Evolutionary conservation across 1,140 invertebrate genomes (phyloP).

Genomic region (Conopomorpha cramerella): DNA sequence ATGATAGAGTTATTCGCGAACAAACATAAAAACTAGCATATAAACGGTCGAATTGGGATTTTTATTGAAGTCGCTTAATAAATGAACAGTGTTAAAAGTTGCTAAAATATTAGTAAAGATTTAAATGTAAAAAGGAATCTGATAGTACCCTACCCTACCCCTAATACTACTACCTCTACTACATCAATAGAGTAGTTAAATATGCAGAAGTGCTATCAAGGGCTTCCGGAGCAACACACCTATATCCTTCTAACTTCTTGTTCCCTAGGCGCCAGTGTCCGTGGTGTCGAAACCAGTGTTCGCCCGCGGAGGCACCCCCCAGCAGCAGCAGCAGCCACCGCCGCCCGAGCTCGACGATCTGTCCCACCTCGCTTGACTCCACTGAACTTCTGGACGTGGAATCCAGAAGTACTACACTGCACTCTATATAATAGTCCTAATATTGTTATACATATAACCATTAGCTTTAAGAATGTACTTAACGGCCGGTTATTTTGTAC

Average conservation of each 20-base stretch:
- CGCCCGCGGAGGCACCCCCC: constrained; percentile 26
- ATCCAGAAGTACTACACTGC: no score
- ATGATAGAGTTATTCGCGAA: no score
- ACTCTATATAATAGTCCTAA: no score
- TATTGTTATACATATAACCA: no score
- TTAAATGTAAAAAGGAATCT: background rate
- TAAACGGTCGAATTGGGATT: no score
- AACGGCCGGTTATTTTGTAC: no score
- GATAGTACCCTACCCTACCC: background rate
- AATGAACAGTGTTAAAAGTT: background rate
- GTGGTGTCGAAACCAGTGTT: constrained; percentile 58
- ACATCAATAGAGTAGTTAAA: background rate
- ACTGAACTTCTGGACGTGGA: no score
- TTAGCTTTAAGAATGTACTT: no score
- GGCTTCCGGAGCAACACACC: background rate
- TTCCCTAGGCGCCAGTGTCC: constrained; percentile 41
- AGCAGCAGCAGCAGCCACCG: constrained; percentile 34
- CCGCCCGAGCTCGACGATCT: constrained; percentile 60
- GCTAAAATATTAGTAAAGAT: background rate
- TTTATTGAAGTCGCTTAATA: no score
- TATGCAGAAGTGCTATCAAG: no score
- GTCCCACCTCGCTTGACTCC: constrained; percentile 56
- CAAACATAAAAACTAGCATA: no score
- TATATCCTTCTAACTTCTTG: background rate
- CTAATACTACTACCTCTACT: background rate